phyloP scores from a whole-genome alignment of 2,113 vertebrate genomes.

The Emydura subglobosa region DNA sequence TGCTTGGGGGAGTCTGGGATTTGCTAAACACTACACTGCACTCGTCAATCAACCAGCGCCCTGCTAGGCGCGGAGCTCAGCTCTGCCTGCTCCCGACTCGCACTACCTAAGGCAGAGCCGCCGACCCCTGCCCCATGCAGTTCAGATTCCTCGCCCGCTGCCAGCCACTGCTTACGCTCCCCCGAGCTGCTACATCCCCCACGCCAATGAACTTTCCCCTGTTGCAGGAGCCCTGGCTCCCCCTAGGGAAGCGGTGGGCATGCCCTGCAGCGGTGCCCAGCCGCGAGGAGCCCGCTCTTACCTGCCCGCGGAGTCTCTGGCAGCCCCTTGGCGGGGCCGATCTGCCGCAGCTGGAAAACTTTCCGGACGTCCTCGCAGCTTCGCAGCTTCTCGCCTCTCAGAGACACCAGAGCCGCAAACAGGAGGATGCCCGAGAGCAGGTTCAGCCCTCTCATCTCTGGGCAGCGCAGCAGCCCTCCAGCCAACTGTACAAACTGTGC shows the following conservation, averaged over 20 bases:
- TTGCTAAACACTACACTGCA: neutral
- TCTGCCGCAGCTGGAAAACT: slow-evolving; percentile 86
- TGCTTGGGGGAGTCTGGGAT: neutral
- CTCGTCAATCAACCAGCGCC: neutral
- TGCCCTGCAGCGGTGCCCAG: neutral
- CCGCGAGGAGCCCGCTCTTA: slow-evolving; percentile 40
- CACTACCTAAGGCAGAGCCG: neutral
- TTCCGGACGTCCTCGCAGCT: slow-evolving; percentile 86
- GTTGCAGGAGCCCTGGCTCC: neutral
- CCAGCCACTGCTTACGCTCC: neutral
- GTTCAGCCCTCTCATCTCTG: neutral
- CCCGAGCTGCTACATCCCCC: neutral
- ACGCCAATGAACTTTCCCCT: neutral
- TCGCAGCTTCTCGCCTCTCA: slow-evolving; percentile 27
- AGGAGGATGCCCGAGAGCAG: neutral
- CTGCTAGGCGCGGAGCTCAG: neutral
- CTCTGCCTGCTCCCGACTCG: neutral
- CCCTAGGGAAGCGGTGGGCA: fast-evolving
- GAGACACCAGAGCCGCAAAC: neutral
- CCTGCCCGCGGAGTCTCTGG: slow-evolving; percentile 82
- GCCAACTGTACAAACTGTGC: neutral
- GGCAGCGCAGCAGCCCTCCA: neutral
- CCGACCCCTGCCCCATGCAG: neutral
- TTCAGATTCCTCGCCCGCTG: neutral
- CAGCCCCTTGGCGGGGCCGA: slow-evolving; percentile 77